Evolutionary conservation across 2,797 vertebrate species (phyloP).

Genomic region (Manis pentadactyla): DNA sequence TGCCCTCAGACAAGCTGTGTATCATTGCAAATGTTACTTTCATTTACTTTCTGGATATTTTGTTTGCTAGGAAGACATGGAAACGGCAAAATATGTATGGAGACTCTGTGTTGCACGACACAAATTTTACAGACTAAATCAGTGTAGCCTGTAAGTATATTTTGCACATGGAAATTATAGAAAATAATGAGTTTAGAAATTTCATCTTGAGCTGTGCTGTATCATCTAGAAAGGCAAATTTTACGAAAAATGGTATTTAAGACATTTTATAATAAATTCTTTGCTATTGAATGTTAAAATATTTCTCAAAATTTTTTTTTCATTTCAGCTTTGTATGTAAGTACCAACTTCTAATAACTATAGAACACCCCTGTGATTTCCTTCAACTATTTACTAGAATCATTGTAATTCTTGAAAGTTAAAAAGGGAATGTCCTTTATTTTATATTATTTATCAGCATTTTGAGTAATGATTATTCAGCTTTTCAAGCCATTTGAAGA

Average conservation of each 20-base stretch:
- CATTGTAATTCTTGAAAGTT: background rate
- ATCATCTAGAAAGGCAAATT: background rate
- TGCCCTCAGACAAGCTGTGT: background rate
- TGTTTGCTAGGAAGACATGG: constrained; percentile 97
- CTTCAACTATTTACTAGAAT: background rate
- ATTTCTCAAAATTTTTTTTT: background rate
- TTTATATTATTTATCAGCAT: background rate
- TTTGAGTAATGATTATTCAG: background rate
- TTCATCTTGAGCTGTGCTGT: background rate
- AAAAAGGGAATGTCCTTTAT: background rate
- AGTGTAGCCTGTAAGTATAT: constrained; percentile 96
- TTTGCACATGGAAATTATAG: background rate
- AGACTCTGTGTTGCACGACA: constrained; percentile 97
- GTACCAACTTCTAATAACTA: background rate
- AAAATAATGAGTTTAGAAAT: background rate
- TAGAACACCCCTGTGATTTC: background rate
- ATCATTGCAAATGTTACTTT: background rate
- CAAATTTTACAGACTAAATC: constrained; percentile 99
- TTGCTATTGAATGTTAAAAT: background rate
- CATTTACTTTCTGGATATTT: constrained; percentile 67
- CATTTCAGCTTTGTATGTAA: background rate
- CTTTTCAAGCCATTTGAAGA: background rate
- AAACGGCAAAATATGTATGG: constrained; percentile 99
- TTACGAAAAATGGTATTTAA: background rate
- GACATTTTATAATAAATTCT: background rate